Percentiles rank a stretch among this genome's conserved stretches.
Evolutionary conservation across 2,113 vertebrate species (phyloP).

Genomic region (Vulpes vulpes): DNA sequence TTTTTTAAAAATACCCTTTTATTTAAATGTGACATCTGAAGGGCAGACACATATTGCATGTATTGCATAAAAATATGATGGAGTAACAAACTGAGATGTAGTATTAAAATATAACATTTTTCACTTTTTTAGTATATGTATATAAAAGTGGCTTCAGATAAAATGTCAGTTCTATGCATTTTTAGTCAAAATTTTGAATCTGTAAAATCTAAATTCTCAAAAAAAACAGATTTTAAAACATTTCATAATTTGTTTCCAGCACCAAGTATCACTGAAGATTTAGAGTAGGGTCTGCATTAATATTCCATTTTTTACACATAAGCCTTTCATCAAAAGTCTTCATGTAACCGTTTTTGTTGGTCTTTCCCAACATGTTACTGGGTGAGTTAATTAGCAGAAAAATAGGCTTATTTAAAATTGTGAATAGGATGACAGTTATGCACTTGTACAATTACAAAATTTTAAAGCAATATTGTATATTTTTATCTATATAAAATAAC

Average conservation of each 20-base stretch:
- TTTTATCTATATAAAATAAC: slow-evolving; percentile 79
- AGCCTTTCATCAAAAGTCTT: slow-evolving; percentile 65
- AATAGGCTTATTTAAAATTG: slow-evolving; percentile 56
- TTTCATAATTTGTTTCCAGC: slow-evolving; percentile 77
- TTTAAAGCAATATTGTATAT: slow-evolving; percentile 86
- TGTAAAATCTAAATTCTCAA: slow-evolving; percentile 57
- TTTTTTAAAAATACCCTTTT: background rate
- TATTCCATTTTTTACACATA: slow-evolving; percentile 62
- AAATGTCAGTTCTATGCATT: slow-evolving; percentile 61
- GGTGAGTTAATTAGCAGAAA: slow-evolving; percentile 66
- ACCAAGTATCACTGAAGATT: slow-evolving; percentile 60
- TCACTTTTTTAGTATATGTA: slow-evolving; percentile 59
- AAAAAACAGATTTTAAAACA: slow-evolving; percentile 31
- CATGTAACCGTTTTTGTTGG: slow-evolving; percentile 73
- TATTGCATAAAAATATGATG: slow-evolving; percentile 36
- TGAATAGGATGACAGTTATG: slow-evolving; percentile 80
- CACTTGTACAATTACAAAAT: slow-evolving; percentile 79
- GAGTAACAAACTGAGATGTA: slow-evolving; percentile 40
- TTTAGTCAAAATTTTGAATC: slow-evolving; percentile 70
- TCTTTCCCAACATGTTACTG: slow-evolving; percentile 73
- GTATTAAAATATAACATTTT: slow-evolving; percentile 56
- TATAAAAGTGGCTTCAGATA: slow-evolving; percentile 60
- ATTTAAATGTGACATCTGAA: slow-evolving; percentile 53
- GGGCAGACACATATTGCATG: slow-evolving; percentile 33
- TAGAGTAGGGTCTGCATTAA: slow-evolving; percentile 58